Percentiles rank a stretch among this genome's conserved stretches.
phyloP scores from a whole-genome alignment of 2,888 invertebrate genomes.

The Polyommatus iphigenia region DNA sequence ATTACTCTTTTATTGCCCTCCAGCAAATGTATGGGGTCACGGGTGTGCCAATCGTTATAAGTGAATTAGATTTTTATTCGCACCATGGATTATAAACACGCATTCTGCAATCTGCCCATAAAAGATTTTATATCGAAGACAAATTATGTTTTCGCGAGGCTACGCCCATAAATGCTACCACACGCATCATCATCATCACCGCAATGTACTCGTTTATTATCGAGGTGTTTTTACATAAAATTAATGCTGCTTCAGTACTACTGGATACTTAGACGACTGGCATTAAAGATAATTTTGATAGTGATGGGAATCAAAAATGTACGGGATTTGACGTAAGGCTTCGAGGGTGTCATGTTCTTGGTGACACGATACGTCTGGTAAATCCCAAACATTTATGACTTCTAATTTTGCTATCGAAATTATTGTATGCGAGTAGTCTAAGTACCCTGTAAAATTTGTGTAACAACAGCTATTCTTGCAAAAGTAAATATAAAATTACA shows the following conservation, averaged over 20 bases:
- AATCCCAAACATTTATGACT: too few species aligned
- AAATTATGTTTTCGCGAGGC: not conserved
- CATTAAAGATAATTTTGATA: too few species aligned
- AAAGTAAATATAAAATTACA: too few species aligned
- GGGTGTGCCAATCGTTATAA: conserved; percentile 20
- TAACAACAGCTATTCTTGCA: too few species aligned
- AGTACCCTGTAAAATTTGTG: too few species aligned
- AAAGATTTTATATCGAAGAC: conserved; percentile 51
- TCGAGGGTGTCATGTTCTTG: too few species aligned
- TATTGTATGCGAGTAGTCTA: too few species aligned
- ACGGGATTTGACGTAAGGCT: too few species aligned
- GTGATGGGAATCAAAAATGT: too few species aligned
- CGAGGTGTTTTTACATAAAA: not conserved
- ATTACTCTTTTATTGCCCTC: conserved; percentile 5
- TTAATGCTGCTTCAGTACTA: not conserved
- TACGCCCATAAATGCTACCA: not conserved
- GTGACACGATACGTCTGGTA: too few species aligned
- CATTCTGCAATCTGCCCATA: conserved; percentile 27
- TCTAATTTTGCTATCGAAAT: too few species aligned
- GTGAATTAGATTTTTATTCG: conserved; percentile 28
- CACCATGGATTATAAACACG: conserved; percentile 18
- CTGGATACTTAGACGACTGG: too few species aligned
- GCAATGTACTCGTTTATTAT: not conserved
- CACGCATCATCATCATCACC: not conserved
- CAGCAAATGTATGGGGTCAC: conserved; percentile 5